These are phyloP conservation scores for Podargus strigoides DNA, from an alignment of 2,797 vertebrate species.

Conservation along the genomic window DNA sequence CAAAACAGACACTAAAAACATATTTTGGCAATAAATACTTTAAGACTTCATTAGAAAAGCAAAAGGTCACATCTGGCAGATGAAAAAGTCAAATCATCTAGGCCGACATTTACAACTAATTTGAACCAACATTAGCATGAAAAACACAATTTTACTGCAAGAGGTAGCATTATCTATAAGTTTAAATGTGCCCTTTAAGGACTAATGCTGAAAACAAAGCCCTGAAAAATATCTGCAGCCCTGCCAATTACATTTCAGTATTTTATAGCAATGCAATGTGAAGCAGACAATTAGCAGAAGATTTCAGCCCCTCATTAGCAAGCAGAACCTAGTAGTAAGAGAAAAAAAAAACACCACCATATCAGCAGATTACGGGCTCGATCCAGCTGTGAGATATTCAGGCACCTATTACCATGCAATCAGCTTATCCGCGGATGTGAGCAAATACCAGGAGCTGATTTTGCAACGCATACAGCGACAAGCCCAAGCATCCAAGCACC, in stretches of 20 bases:
- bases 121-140: slow-evolving; percentile 8
- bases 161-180: not conserved
- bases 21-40: slow-evolving; percentile 14
- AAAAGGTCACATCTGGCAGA: slow-evolving; percentile 7
- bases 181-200: slow-evolving; percentile 25
- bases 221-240: not conserved
- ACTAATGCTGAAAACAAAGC: not conserved
- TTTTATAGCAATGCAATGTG: not conserved
- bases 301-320: slow-evolving; percentile 32
- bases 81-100: slow-evolving; percentile 16
- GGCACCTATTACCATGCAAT: slow-evolving; percentile 13
- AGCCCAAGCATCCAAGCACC: not conserved
- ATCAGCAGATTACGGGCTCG: not conserved
- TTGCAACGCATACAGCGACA: not conserved
- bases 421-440: not conserved
- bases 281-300: slow-evolving; percentile 31
- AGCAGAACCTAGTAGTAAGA: not conserved
- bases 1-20: slow-evolving; percentile 23
- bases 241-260: not conserved
- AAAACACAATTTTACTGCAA: slow-evolving; percentile 25
- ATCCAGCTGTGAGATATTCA: slow-evolving; percentile 26
- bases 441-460: slow-evolving; percentile 7
- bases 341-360: not conserved
- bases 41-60: slow-evolving; percentile 37
- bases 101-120: slow-evolving; percentile 38